These are phyloP conservation scores for Hermaeophaga mercurialis DNA, from an alignment of 2,888 invertebrate species.

Conservation along the genomic window DNA sequence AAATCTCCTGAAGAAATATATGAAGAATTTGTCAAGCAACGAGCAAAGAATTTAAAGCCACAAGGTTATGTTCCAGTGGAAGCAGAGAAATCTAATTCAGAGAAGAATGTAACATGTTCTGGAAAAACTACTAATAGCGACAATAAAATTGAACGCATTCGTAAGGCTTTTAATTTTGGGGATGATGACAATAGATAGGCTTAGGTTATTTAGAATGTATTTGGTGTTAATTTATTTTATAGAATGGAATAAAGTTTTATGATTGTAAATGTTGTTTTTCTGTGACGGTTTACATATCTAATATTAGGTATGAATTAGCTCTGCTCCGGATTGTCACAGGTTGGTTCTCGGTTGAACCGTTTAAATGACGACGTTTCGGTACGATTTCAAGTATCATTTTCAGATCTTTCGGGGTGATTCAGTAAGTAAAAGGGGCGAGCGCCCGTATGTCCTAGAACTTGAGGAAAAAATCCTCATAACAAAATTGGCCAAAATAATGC, in stretches of 20 bases:
- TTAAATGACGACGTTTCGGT: too few species aligned
- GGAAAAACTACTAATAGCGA: slow-evolving; percentile 32
- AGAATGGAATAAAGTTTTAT: not conserved
- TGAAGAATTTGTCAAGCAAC: slow-evolving; percentile 48
- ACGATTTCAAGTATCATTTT: too few species aligned
- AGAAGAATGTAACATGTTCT: slow-evolving; percentile 21
- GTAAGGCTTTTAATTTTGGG: slow-evolving; percentile 53
- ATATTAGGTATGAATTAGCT: too few species aligned
- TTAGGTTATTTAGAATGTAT: not conserved
- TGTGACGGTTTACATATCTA: too few species aligned
- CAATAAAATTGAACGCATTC: slow-evolving; percentile 49
- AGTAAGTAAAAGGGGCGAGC: too few species aligned
- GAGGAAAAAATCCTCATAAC: too few species aligned
- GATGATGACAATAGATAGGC: slow-evolving; percentile 33
- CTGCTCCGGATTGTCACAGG: too few species aligned
- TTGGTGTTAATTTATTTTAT: not conserved
- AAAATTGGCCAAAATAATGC: too few species aligned
- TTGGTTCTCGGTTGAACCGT: too few species aligned
- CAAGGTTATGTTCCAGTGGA: slow-evolving; percentile 57
- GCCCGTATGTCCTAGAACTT: too few species aligned
- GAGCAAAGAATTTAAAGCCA: slow-evolving; percentile 56
- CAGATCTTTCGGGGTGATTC: too few species aligned
- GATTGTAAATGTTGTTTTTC: too few species aligned
- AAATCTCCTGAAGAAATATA: slow-evolving; percentile 69
- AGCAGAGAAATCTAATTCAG: slow-evolving; percentile 12